These are phyloP conservation scores for Sorex fumeus DNA, from an alignment of 2,113 vertebrate species.

Conservation along the genomic window DNA sequence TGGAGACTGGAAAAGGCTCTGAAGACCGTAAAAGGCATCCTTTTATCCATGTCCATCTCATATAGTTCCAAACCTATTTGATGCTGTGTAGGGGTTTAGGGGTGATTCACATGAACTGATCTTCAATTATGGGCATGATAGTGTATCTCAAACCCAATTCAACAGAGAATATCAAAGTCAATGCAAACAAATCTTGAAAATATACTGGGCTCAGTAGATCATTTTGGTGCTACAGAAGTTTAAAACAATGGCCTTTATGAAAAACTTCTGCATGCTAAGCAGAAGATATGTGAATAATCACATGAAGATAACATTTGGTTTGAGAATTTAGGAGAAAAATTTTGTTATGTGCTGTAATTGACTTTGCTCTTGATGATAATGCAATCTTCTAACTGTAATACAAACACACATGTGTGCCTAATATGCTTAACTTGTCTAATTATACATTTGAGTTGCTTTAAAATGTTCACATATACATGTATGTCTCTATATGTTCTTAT, in stretches of 20 bases:
- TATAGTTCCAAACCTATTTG: neutral
- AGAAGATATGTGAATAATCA: neutral
- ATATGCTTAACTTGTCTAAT: neutral
- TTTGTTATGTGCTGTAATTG: neutral
- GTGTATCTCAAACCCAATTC: neutral
- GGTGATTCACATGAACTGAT: neutral
- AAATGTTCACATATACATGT: neutral
- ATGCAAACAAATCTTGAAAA: neutral
- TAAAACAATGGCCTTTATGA: neutral
- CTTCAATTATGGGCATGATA: neutral
- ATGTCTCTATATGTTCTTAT: neutral
- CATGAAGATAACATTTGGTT: neutral
- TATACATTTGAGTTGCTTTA: neutral
- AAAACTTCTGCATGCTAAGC: neutral
- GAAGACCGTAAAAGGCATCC: neutral
- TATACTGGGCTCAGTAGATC: too few species aligned
- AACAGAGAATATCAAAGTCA: neutral
- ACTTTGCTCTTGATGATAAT: neutral
- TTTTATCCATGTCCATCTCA: neutral
- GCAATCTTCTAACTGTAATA: neutral
- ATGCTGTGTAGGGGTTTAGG: neutral
- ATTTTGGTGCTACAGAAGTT: neutral
- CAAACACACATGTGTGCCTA: neutral
- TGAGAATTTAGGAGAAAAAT: neutral
- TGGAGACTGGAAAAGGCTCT: neutral